phyloP scores from a whole-genome alignment of 2,888 invertebrate species.

The Megastigmus dorsalis region DNA sequence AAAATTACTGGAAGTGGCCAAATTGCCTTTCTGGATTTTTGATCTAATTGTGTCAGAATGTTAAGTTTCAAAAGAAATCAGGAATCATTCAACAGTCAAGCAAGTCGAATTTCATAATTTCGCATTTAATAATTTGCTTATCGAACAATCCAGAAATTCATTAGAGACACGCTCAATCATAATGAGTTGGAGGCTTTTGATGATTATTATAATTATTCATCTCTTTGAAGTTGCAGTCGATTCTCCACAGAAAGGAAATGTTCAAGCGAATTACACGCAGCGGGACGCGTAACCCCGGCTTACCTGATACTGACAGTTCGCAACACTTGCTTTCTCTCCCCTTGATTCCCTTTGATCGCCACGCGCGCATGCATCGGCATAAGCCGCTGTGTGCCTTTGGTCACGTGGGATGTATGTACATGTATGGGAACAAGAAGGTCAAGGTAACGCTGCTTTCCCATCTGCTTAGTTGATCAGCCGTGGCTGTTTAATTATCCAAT shows the following conservation, averaged over 20 bases:
- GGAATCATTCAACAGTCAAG: no score
- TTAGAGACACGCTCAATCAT: no score
- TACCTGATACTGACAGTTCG: constrained; percentile 62
- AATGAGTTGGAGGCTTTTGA: no score
- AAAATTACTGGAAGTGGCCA: no score
- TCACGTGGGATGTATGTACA: not conserved
- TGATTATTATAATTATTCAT: constrained; percentile 21
- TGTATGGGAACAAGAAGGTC: constrained; percentile 9
- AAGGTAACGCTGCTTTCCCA: not conserved
- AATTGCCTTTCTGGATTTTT: no score
- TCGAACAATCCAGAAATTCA: no score
- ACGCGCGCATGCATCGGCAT: no score
- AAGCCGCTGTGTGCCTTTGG: constrained; percentile 5
- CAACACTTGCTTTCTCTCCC: constrained; percentile 59
- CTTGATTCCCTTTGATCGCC: constrained; percentile 64
- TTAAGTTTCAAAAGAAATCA: no score
- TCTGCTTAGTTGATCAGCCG: constrained; percentile 1
- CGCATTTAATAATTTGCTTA: no score
- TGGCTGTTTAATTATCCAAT: not conserved
- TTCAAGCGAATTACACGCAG: constrained; percentile 1
- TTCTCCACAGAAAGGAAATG: constrained; percentile 18
- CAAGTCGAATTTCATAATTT: no score
- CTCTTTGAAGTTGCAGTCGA: constrained; percentile 19
- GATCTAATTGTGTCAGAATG: no score
- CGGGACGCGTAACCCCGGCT: constrained; percentile 8